Base-by-base conservation (phyloP, 2,888 invertebrate genomes). In the Ptilodon capucinus region DNA sequence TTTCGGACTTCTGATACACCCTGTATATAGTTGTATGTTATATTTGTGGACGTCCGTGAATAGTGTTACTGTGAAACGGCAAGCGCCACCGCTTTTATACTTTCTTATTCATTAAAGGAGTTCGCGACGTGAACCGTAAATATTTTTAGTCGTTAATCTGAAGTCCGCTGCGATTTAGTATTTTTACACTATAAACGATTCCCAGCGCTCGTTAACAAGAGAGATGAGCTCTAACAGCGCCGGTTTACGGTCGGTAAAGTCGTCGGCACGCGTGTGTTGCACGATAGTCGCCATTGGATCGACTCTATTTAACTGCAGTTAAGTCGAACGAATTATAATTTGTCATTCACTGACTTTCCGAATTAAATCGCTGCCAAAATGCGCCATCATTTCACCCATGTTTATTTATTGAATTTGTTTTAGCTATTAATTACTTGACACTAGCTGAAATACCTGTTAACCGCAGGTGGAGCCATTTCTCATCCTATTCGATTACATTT, bases 101-200 rank as follows among this genome's bases (percentile, higher is more conserved):
- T 67, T 63, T 57, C 55, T 55, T 40, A 68, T 60, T 62, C 60
- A 65, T 68, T 68, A 71, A 76, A 71, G 51, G 51, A 54, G 48
- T 68, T 59, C 54, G 64, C 65, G 62, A 71, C 74, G 68, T 64
- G 81, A 67, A 75, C 74, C 81, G 74, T 88, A 86, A 86, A 88
- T 88, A 84, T 81, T 75, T 77, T 74, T 57, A 74, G 75, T 76
- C 75, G 76, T 85, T 86, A 79, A 83, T 80, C 64, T 72, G 63
- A 67, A 74, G 76, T 65, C 61, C 67, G 73, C 70, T 61, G 74
- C 69, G 71, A 76, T 74, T 79, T 78, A 77, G 74, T 76, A 74
- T 73, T 84, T 87, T 89, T 85, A 82, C 74, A 84, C 86, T 79
- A 87, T 90, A 88, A 91, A 90, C 86, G 87, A 85, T 90, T 80